These are phyloP conservation scores for Eugnorisma glareosa DNA, from an alignment of 2,888 invertebrate species.

Conservation along the genomic window DNA sequence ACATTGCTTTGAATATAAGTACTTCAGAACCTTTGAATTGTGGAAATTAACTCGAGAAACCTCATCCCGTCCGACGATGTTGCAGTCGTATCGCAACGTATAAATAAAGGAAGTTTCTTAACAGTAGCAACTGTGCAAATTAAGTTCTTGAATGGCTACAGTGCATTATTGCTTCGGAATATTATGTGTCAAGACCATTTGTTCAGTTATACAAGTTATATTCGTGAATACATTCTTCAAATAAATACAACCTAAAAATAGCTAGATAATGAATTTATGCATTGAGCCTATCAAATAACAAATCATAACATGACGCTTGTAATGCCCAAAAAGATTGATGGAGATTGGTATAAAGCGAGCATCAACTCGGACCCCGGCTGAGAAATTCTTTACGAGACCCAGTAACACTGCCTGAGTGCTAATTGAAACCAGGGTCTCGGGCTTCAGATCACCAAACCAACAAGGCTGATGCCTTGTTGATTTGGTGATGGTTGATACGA, in stretches of 20 bases:
- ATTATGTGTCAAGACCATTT: conserved; percentile 22
- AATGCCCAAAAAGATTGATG: not conserved
- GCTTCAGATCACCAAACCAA: not conserved
- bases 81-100: conserved; percentile 27
- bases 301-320: not conserved
- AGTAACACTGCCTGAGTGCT: not conserved
- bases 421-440: not conserved
- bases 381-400: not conserved
- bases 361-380: not conserved
- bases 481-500: too few species aligned
- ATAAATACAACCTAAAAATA: not conserved
- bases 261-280: not conserved
- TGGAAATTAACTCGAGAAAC: not conserved
- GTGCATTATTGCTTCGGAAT: conserved; percentile 38
- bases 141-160: conserved; percentile 57
- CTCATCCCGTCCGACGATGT: not conserved
- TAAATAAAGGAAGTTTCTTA: conserved; percentile 50
- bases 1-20: too few species aligned
- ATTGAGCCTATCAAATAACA: not conserved
- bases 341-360: not conserved
- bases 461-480: too few species aligned
- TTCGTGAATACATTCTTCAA: not conserved
- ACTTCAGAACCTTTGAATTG: not conserved
- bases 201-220: not conserved
- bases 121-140: conserved; percentile 60